phyloP scores from a whole-genome alignment of 2,113 vertebrate species.

The Stegastes partitus region DNA sequence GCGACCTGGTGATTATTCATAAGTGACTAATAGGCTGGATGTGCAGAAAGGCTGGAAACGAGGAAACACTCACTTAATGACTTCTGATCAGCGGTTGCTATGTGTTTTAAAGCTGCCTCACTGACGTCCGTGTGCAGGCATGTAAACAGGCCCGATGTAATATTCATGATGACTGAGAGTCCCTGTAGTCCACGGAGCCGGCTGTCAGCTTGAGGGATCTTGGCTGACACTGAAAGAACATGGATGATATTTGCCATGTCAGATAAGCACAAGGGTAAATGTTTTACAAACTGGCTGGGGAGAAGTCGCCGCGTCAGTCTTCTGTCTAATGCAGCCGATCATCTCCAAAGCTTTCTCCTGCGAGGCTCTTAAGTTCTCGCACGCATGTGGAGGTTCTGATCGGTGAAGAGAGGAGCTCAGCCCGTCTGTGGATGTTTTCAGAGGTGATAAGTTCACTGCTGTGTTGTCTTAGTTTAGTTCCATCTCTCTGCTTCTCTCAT shows the following conservation, averaged over 20 bases:
- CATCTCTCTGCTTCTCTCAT: conserved; percentile 8
- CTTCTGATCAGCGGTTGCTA: background rate
- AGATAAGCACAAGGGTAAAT: conserved; percentile 73
- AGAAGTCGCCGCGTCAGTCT: conserved; percentile 56
- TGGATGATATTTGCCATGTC: conserved; percentile 75
- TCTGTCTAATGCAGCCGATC: conserved; percentile 19
- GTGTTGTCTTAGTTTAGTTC: background rate
- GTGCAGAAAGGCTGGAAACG: conserved; percentile 10
- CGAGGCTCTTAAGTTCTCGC: background rate
- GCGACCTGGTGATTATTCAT: conserved; percentile 52
- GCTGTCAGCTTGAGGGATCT: conserved; percentile 74
- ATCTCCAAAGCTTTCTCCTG: background rate
- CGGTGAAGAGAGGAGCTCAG: background rate
- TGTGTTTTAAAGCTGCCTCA: conserved; percentile 22
- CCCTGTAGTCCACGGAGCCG: conserved; percentile 63
- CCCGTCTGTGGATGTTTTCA: conserved; percentile 16
- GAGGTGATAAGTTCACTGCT: conserved; percentile 15
- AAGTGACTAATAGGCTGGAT: conserved; percentile 49
- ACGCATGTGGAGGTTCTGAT: conserved; percentile 10
- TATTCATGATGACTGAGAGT: conserved; percentile 72
- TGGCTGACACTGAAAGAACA: conserved; percentile 75
- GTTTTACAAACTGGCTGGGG: conserved; percentile 77
- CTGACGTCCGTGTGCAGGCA: conserved; percentile 37
- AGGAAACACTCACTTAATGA: background rate
- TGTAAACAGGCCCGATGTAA: conserved; percentile 72